Evolutionary conservation across 2,113 vertebrate genomes (phyloP).

Genomic region (Romanogobio albipinnatus): DNA sequence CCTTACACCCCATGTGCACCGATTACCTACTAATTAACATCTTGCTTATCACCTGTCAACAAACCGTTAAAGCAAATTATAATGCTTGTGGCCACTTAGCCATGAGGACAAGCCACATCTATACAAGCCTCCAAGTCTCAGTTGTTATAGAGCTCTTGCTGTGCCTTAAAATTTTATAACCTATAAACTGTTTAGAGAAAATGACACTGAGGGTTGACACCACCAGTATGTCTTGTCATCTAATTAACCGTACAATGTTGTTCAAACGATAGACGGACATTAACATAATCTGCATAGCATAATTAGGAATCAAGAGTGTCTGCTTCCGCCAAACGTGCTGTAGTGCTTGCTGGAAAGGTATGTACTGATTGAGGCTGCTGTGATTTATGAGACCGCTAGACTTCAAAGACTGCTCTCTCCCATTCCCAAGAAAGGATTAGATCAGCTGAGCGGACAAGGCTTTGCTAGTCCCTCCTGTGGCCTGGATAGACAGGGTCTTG

Average conservation of each 20-base stretch:
- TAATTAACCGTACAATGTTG: conserved; percentile 38
- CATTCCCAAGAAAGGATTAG: not conserved
- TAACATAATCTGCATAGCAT: conserved; percentile 46
- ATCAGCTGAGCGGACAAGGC: conserved; percentile 19
- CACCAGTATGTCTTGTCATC: not conserved
- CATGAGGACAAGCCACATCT: not conserved
- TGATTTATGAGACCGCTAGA: conserved; percentile 34
- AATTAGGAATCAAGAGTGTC: conserved; percentile 32
- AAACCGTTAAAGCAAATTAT: conserved; percentile 33
- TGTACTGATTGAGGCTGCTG: conserved; percentile 26
- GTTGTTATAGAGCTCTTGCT: not conserved
- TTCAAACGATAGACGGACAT: conserved; percentile 4
- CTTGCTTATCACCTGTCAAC: conserved; percentile 18
- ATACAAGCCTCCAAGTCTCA: not conserved
- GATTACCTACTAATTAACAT: conserved; percentile 42
- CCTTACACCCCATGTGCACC: conserved; percentile 24
- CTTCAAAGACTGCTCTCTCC: conserved; percentile 7
- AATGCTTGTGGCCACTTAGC: conserved; percentile 35
- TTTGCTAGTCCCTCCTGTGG: not conserved
- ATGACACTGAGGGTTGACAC: conserved; percentile 15
- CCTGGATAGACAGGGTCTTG: conserved; percentile 32
- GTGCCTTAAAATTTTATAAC: conserved; percentile 21
- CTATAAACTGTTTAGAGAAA: conserved; percentile 2
- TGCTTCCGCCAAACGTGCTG: conserved; percentile 13
- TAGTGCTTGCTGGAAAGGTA: not conserved